Evolutionary conservation across 2,888 invertebrate species (phyloP).

Genomic region (Altica lythri): DNA sequence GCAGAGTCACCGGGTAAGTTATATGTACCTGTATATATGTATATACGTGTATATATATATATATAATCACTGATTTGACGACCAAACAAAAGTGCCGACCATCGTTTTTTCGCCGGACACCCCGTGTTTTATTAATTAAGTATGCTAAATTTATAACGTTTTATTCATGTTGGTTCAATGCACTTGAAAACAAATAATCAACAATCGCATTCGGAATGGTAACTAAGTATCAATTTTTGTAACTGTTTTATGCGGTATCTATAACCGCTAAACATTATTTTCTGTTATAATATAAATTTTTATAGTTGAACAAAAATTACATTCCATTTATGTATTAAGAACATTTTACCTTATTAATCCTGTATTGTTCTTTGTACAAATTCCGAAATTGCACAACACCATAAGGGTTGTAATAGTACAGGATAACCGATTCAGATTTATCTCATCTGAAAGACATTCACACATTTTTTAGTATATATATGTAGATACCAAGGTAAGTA

Average conservation of each 20-base stretch:
- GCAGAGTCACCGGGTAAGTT: constrained; percentile 48
- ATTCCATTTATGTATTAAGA: no score
- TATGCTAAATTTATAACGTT: constrained; percentile 24
- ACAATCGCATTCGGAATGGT: constrained; percentile 19
- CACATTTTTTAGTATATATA: no score
- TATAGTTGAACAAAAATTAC: no score
- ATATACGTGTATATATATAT: not conserved
- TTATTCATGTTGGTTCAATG: constrained; percentile 25
- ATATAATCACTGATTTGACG: constrained; percentile 16
- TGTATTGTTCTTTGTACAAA: no score
- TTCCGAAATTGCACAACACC: no score
- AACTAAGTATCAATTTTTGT: constrained; percentile 23
- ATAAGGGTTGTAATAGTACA: no score
- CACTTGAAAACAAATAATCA: constrained; percentile 24
- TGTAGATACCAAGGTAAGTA: no score
- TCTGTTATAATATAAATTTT: no score
- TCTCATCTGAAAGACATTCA: no score
- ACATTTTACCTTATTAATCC: no score
- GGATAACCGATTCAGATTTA: no score
- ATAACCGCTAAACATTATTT: no score
- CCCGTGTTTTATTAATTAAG: constrained; percentile 22
- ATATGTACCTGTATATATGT: not conserved
- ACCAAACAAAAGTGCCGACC: constrained; percentile 11
- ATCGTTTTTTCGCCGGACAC: constrained; percentile 9
- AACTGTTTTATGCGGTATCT: constrained; percentile 25